These are phyloP conservation scores for Triplophysa dalaica DNA, from an alignment of 2,113 vertebrate genomes.

Conservation along the genomic window DNA sequence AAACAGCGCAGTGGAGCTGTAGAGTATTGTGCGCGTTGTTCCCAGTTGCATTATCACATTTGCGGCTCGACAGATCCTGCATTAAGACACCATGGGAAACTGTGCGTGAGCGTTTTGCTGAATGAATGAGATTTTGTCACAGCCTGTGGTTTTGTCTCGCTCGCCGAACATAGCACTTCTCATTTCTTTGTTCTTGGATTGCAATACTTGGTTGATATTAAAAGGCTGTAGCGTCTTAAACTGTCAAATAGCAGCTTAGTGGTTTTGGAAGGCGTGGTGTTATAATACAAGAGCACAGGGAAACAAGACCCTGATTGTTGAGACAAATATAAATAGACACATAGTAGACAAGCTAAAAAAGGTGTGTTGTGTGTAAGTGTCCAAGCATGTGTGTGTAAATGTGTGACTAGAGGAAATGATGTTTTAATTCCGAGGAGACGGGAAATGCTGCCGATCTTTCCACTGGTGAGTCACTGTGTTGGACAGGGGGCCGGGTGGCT, in stretches of 20 bases:
- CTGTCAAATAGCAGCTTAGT: slow-evolving; percentile 36
- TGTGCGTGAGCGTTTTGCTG: slow-evolving; percentile 2
- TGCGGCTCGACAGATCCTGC: slow-evolving; percentile 38
- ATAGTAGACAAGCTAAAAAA: slow-evolving; percentile 30
- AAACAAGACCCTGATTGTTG: slow-evolving; percentile 49
- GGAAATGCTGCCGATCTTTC: slow-evolving; percentile 68
- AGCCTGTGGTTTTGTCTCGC: not conserved
- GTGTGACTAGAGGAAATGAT: slow-evolving; percentile 58
- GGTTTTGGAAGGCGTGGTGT: slow-evolving; percentile 40
- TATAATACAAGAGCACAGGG: slow-evolving; percentile 31
- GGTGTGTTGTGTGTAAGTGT: slow-evolving; percentile 32
- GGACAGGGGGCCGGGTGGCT: slow-evolving; percentile 52
- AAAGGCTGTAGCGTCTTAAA: slow-evolving; percentile 10
- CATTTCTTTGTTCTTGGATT: not conserved
- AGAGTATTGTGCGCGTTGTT: slow-evolving; percentile 41
- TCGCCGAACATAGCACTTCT: not conserved
- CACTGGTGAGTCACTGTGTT: slow-evolving; percentile 69
- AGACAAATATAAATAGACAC: slow-evolving; percentile 42
- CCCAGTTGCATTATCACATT: slow-evolving; percentile 56
- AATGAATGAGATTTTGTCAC: slow-evolving; percentile 32
- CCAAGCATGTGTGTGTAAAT: slow-evolving; percentile 29
- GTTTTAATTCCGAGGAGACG: slow-evolving; percentile 56
- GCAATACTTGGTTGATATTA: slow-evolving; percentile 11
- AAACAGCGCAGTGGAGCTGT: not conserved
- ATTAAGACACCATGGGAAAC: slow-evolving; percentile 52